phyloP scores from a whole-genome alignment of 2,797 vertebrate genomes.

The Euphonia xanthogaster region DNA sequence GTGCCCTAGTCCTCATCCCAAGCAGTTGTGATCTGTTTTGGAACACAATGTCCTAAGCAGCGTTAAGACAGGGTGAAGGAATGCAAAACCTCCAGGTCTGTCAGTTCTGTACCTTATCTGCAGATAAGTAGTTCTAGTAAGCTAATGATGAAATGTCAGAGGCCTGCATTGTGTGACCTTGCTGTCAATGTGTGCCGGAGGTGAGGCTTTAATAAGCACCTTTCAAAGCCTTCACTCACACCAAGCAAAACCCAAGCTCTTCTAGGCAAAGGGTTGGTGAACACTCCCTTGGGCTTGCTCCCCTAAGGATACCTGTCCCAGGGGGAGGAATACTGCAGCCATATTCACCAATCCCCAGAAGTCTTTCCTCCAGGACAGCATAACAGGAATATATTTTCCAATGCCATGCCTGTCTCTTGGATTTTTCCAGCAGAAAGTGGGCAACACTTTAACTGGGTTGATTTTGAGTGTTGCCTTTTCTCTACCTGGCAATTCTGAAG shows the following conservation, averaged over 20 bases:
- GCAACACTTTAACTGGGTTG: not conserved
- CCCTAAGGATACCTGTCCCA: not conserved
- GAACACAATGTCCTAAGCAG: not conserved
- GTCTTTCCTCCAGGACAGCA: not conserved
- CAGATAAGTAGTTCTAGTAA: slow-evolving; percentile 7
- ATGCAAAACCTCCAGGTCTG: not conserved
- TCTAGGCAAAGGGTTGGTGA: not conserved
- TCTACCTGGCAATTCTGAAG: not conserved
- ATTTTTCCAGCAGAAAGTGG: not conserved
- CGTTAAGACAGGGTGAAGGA: slow-evolving; percentile 7
- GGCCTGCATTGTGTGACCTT: not conserved
- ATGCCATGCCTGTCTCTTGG: not conserved
- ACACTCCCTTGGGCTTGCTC: not conserved
- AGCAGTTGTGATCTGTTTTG: not conserved
- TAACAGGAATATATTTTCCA: not conserved
- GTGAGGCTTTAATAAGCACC: not conserved
- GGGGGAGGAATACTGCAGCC: not conserved
- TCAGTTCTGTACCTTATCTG: not conserved
- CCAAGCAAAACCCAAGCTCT: not conserved
- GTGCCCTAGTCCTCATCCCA: not conserved
- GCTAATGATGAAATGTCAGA: not conserved
- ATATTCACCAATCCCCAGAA: not conserved
- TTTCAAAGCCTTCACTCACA: not conserved
- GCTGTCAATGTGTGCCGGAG: not conserved
- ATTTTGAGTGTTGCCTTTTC: not conserved